Evolutionary conservation across 2,888 invertebrate species (phyloP).

Genomic region (Drosophila recens): DNA sequence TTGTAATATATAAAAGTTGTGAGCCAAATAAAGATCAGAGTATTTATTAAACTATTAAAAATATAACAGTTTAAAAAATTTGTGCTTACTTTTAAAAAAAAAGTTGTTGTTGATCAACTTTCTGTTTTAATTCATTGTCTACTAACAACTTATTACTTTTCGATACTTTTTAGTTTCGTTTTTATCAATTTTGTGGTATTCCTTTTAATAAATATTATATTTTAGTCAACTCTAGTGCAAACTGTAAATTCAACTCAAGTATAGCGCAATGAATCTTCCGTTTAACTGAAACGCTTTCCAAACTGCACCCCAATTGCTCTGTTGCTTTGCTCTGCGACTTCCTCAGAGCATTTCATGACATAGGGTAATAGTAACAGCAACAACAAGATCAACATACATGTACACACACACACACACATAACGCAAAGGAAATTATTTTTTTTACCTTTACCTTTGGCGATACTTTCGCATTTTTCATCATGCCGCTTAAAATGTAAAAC

Average conservation of each 20-base stretch:
- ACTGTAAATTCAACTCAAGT: not conserved
- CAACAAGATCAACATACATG: slow-evolving; percentile 23
- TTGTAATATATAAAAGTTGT: not conserved
- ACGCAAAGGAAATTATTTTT: slow-evolving; percentile 75
- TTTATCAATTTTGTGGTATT: not conserved
- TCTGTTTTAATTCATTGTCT: no score
- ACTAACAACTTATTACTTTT: no score
- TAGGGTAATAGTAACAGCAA: slow-evolving; percentile 29
- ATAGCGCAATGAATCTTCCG: slow-evolving; percentile 31
- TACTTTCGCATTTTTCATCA: slow-evolving; percentile 44
- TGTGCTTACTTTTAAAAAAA: not conserved
- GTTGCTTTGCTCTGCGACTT: slow-evolving; percentile 8
- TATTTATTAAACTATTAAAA: not conserved
- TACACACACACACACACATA: slow-evolving; percentile 40
- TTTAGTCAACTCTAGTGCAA: not conserved
- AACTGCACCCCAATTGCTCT: slow-evolving; percentile 3
- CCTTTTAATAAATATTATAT: no score
- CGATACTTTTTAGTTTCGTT: not conserved
- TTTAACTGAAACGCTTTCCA: slow-evolving; percentile 18
- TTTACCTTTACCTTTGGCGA: slow-evolving; percentile 35
- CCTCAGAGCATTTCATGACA: slow-evolving; percentile 5
- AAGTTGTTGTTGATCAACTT: not conserved
- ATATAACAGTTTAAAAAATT: not conserved
- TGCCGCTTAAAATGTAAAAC: slow-evolving; percentile 74
- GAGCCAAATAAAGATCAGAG: not conserved